Conservation (phyloP, 2,888 invertebrate genomes). For the Hirtodrosophila histrioides region DNA sequence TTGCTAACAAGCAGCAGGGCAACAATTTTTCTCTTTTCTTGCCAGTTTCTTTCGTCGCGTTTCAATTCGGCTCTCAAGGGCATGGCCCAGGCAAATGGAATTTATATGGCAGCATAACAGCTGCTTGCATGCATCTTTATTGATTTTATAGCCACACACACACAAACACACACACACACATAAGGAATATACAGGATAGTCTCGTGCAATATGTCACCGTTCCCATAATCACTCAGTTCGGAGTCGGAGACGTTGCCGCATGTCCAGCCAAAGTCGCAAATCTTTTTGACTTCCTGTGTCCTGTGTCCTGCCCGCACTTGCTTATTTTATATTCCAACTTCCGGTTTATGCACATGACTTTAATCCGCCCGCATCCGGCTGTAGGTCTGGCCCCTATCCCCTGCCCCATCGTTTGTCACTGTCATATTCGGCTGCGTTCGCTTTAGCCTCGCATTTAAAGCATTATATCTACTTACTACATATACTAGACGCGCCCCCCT, state of each 20-base stretch:
- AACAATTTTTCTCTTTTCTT: constrained; percentile 29
- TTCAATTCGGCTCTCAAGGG: constrained; percentile 64
- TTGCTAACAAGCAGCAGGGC: constrained; percentile 54
- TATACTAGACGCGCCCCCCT: constrained; percentile 6
- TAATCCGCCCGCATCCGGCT: constrained; percentile 68
- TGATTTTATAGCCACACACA: constrained; percentile 39
- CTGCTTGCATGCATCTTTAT: constrained; percentile 46
- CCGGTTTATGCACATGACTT: constrained; percentile 79
- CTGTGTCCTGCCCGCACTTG: constrained; percentile 46
- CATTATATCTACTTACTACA: constrained; percentile 50
- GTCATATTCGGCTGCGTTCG: constrained; percentile 61
- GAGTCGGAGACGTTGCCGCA: constrained; percentile 29
- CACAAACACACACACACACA: neutral
- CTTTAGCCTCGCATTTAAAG: constrained; percentile 45
- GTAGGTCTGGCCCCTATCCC: constrained; percentile 18
- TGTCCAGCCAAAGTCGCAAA: constrained; percentile 65
- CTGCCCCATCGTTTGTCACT: constrained; percentile 62
- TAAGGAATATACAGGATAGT: neutral
- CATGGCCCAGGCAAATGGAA: constrained; percentile 57
- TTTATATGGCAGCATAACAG: constrained; percentile 50
- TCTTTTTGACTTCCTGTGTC: constrained; percentile 42
- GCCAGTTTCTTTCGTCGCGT: constrained; percentile 46
- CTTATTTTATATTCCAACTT: constrained; percentile 77
- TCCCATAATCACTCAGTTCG: constrained; percentile 50
- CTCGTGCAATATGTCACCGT: constrained; percentile 40